Base-by-base conservation (phyloP, 2,888 invertebrate genomes). In the Steromphala cineraria region DNA sequence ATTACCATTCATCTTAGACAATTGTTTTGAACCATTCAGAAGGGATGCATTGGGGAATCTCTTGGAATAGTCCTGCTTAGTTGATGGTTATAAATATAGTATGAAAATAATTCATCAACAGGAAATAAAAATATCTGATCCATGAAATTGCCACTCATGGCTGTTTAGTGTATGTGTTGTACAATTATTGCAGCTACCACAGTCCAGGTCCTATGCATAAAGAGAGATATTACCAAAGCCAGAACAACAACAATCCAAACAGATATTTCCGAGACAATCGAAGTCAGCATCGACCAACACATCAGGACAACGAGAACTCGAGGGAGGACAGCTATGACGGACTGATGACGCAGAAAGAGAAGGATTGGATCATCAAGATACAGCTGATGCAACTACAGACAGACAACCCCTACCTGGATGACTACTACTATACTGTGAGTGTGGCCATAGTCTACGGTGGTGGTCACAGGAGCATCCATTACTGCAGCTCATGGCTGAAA, bases 311-410 rank as follows among this genome's bases (percentile, higher is more conserved):
- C 4, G 78, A 80, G 8, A 81, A 82, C n/a, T 77, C 81, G 7
- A 77, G 79, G 17, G 83, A 86, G 19, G 92, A 93, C 86, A 90
- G 88, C 67, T 98, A 97, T 92, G 96, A 96, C 0, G 98, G 98
- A 0, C 94, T 99, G 15, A 99, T 99, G 99, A 97, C 97, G 17
- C 95, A 95, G 85, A 95, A 97, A 40, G 99, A 99, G 93, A 98
- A 98, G 90, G 98, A 98, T 88, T 99, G 99, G 98, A 94, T 99
- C 15, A 96, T 98, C 85, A 98, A 98, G 92, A 99, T 99, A 87
- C 99, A 99, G 93, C 94, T 98, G 92, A 93, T 98, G 82, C 99
- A 99, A 92, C 95, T 99, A 0, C 97, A 98, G 91, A 97, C 98
- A 0, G 98, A 97, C 78, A 98, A 98, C 82, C 99, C 99, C 0